Evolutionary conservation across 2,113 vertebrate species (phyloP).

Genomic region (Halcyon malimbica): DNA sequence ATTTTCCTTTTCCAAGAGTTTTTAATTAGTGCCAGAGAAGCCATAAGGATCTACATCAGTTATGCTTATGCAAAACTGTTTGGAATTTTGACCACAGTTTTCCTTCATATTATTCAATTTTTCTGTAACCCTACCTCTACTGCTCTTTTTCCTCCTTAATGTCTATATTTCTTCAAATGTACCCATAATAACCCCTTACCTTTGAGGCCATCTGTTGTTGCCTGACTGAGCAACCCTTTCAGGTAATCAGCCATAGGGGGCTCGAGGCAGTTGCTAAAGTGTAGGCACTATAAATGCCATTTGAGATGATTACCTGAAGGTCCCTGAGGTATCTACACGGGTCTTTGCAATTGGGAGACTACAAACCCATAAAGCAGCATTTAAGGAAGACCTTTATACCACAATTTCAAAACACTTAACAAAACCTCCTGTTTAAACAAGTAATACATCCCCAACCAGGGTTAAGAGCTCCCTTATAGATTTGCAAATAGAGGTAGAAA

Average conservation of each 20-base stretch:
- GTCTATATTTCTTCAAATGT: background rate
- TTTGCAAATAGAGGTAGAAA: background rate
- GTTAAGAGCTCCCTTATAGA: background rate
- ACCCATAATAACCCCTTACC: background rate
- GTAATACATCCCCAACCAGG: background rate
- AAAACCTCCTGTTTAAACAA: background rate
- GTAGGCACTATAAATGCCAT: background rate
- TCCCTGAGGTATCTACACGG: background rate
- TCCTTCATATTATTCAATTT: background rate
- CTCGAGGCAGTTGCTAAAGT: background rate
- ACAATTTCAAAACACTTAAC: background rate
- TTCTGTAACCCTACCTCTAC: background rate
- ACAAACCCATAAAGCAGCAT: background rate
- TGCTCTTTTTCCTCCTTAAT: background rate
- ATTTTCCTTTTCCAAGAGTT: background rate
- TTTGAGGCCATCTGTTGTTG: background rate
- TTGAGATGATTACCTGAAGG: background rate
- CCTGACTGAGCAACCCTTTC: background rate
- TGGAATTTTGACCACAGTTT: background rate
- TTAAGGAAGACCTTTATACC: background rate
- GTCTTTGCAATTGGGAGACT: background rate
- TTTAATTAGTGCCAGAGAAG: background rate
- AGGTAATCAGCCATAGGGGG: background rate
- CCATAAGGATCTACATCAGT: background rate
- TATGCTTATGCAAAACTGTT: background rate